Percentiles rank a stretch among this genome's conserved stretches.
phyloP scores from a whole-genome alignment of 2,888 invertebrate species.

The Chesias legatella region DNA sequence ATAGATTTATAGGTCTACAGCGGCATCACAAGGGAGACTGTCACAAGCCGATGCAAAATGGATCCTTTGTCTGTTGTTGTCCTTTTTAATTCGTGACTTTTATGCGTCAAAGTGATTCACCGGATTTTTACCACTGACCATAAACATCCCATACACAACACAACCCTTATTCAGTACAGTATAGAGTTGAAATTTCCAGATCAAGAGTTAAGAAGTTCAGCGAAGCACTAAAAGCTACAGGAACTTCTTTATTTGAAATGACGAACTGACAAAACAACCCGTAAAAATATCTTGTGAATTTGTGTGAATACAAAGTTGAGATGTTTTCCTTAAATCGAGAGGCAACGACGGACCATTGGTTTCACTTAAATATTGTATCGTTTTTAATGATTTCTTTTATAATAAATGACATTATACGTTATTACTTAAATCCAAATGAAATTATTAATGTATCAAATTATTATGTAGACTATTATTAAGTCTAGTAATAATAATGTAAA shows the following conservation, averaged over 20 bases:
- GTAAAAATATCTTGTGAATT: constrained; percentile 36
- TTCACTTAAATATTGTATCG: no score
- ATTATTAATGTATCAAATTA: no score
- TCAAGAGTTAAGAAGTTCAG: constrained; percentile 26
- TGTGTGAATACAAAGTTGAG: constrained; percentile 25
- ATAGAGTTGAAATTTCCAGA: constrained; percentile 12
- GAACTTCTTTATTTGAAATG: constrained; percentile 44
- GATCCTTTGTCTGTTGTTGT: constrained; percentile 75
- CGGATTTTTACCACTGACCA: constrained; percentile 41
- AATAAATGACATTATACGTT: no score
- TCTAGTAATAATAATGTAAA: no score
- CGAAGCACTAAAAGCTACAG: constrained; percentile 38
- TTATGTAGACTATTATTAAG: no score
- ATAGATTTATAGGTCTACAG: constrained; percentile 38
- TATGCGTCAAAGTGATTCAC: constrained; percentile 77
- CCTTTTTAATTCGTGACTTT: constrained; percentile 77
- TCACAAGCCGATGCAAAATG: constrained; percentile 77
- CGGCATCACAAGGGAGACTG: constrained; percentile 73
- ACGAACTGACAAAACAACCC: constrained; percentile 49
- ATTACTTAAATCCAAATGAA: no score
- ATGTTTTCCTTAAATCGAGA: constrained; percentile 19
- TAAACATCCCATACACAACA: constrained; percentile 18
- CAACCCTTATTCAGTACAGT: constrained; percentile 9
- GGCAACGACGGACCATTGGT: not conserved
- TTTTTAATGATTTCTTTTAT: no score